A percentile compares a stretch with the other conserved stretches of the same genome.
phyloP scores from a whole-genome alignment of 2,888 invertebrate genomes.

The Brachyptera putata region DNA sequence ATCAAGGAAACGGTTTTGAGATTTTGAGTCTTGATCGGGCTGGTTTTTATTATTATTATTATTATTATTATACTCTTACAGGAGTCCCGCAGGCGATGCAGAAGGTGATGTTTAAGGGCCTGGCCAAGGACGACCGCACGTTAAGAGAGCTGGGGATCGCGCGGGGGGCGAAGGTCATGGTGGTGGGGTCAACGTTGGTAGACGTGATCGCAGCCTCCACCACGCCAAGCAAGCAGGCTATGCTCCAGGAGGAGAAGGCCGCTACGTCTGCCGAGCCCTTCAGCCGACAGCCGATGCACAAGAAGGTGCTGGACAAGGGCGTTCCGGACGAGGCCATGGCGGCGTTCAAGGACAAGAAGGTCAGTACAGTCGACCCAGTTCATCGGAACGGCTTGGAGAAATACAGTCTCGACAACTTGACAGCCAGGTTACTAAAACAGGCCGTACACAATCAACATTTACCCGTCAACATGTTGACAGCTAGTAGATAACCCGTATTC shows the following conservation, averaged over 20 bases:
- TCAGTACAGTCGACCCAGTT: too few species aligned
- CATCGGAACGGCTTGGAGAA: too few species aligned
- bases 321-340: slow-evolving; percentile 86
- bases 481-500: too few species aligned
- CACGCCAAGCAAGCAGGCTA: slow-evolving; percentile 65
- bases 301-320: slow-evolving; percentile 84
- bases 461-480: too few species aligned
- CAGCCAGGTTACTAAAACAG: too few species aligned
- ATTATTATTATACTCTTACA: too few species aligned
- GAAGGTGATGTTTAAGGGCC: slow-evolving; percentile 84
- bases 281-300: slow-evolving; percentile 72
- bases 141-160: slow-evolving; percentile 72
- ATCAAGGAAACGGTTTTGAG: too few species aligned
- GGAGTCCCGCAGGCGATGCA: slow-evolving; percentile 79
- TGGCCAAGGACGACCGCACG: slow-evolving; percentile 78
- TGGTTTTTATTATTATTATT: too few species aligned
- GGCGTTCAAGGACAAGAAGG: slow-evolving; percentile 74
- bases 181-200: slow-evolving; percentile 83
- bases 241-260: slow-evolving; percentile 59
- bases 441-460: too few species aligned
- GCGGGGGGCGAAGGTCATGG: slow-evolving; percentile 83
- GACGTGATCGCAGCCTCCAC: slow-evolving; percentile 75
- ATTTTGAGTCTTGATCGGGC: too few species aligned
- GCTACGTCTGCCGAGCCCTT: slow-evolving; percentile 63
- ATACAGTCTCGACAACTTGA: not conserved